phyloP scores from a whole-genome alignment of 2,888 invertebrate species.

The Cyclophora punctaria region DNA sequence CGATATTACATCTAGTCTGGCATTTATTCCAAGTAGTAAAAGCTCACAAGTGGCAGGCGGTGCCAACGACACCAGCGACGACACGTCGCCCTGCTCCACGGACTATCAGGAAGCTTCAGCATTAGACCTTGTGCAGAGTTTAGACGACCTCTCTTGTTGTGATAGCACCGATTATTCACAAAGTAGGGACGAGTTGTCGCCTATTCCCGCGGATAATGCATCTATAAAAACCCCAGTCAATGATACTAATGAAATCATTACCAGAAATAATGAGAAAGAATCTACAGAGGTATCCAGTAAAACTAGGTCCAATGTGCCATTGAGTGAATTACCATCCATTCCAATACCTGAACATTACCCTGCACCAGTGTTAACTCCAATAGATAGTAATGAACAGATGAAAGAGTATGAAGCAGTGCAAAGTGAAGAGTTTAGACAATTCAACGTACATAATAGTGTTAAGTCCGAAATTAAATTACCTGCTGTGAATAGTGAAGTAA shows the following conservation, averaged over 20 bases:
- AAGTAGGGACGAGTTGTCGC: conserved; percentile 53
- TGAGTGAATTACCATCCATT: conserved; percentile 55
- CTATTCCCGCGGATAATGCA: conserved; percentile 10
- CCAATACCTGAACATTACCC: conserved; percentile 42
- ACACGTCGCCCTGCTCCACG: conserved; percentile 65
- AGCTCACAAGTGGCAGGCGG: conserved; percentile 49
- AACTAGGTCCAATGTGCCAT: conserved; percentile 38
- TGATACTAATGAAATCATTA: conserved; percentile 20
- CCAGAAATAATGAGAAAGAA: conserved; percentile 10
- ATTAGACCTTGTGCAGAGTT: conserved; percentile 55
- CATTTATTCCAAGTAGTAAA: conserved; percentile 64
- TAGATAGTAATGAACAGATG: conserved; percentile 26
- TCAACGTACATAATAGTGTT: conserved; percentile 4
- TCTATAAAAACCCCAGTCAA: background rate
- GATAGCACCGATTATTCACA: conserved; percentile 65
- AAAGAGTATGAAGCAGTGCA: conserved; percentile 20
- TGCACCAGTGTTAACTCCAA: conserved; percentile 29
- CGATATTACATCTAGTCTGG: conserved; percentile 67
- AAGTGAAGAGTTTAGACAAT: conserved; percentile 16
- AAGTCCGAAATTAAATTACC: conserved; percentile 14
- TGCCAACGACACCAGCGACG: conserved; percentile 60
- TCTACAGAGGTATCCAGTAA: conserved; percentile 12
- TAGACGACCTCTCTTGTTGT: conserved; percentile 58
- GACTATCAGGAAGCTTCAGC: conserved; percentile 70
- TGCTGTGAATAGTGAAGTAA: conserved; percentile 12